These are phyloP conservation scores for Pterois miles DNA, from an alignment of 2,797 vertebrate species.

Conservation along the genomic window DNA sequence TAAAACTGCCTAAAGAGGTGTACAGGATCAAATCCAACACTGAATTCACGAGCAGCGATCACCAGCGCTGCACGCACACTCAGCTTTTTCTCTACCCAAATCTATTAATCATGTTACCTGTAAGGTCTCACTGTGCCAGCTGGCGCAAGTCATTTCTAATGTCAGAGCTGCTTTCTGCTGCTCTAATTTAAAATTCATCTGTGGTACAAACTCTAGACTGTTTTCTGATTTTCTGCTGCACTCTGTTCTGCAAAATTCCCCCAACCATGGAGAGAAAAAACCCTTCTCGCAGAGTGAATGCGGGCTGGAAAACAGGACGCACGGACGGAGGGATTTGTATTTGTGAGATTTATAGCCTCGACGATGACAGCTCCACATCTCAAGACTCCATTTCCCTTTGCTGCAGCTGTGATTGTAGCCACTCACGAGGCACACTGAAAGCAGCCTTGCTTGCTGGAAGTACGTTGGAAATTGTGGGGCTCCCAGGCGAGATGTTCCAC, in stretches of 20 bases:
- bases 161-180: slow-evolving; percentile 27
- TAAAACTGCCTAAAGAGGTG: slow-evolving; percentile 2
- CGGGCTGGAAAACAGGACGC: slow-evolving; percentile 20
- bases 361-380: slow-evolving; percentile 59
- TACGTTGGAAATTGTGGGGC: background rate
- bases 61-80: background rate
- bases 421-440: slow-evolving; percentile 23
- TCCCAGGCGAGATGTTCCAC: slow-evolving; percentile 17
- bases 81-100: background rate
- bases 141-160: slow-evolving; percentile 39
- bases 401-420: slow-evolving; percentile 58
- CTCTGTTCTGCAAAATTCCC: slow-evolving; percentile 7
- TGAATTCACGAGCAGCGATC: slow-evolving; percentile 14
- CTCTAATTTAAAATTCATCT: slow-evolving; percentile 33
- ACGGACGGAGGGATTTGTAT: slow-evolving; percentile 40
- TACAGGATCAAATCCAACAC: slow-evolving; percentile 9
- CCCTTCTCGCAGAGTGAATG: slow-evolving; percentile 21
- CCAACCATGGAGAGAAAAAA: background rate
- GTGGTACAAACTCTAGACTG: slow-evolving; percentile 8
- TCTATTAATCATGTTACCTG: slow-evolving; percentile 31
- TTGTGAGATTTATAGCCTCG: slow-evolving; percentile 47
- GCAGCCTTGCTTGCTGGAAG: slow-evolving; percentile 23
- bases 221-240: slow-evolving; percentile 20
- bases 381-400: slow-evolving; percentile 51
- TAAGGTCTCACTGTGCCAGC: slow-evolving; percentile 25